Evolutionary conservation across 2,113 vertebrate species (phyloP).

Genomic region (Python bivittatus): DNA sequence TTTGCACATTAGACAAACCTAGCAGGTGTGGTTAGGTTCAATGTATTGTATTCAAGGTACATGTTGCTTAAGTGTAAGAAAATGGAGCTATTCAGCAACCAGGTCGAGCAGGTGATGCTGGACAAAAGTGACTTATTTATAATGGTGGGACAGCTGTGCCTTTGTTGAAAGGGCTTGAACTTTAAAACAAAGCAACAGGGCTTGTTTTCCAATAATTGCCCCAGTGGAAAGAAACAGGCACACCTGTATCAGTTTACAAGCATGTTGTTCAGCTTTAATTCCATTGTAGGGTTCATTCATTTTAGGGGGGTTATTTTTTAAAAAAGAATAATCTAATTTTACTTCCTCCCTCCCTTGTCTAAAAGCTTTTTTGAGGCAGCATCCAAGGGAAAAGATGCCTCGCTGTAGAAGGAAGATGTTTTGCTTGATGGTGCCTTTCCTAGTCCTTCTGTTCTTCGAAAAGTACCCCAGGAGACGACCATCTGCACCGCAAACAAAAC

Average conservation of each 20-base stretch:
- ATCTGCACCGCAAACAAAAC: not conserved
- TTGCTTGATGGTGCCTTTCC: not conserved
- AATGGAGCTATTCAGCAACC: not conserved
- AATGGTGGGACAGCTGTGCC: not conserved
- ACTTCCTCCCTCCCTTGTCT: not conserved
- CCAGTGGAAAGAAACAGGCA: not conserved
- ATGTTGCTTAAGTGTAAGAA: not conserved
- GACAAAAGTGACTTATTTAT: not conserved
- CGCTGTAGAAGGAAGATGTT: not conserved
- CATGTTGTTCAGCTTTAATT: not conserved
- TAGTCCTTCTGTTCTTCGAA: not conserved
- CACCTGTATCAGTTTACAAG: not conserved
- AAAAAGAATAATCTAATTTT: not conserved
- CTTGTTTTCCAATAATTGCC: not conserved
- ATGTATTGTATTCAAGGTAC: not conserved
- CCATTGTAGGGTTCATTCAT: not conserved
- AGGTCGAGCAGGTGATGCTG: not conserved
- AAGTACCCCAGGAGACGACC: not conserved
- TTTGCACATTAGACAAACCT: not conserved
- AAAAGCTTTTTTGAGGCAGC: not conserved
- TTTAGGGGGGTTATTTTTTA: no score
- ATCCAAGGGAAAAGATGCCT: not conserved
- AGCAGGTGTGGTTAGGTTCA: not conserved
- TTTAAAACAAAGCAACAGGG: not conserved
- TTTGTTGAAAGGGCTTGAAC: not conserved